Evolutionary conservation across 2,888 invertebrate species (phyloP).

Genomic region (Ophion costatus): DNA sequence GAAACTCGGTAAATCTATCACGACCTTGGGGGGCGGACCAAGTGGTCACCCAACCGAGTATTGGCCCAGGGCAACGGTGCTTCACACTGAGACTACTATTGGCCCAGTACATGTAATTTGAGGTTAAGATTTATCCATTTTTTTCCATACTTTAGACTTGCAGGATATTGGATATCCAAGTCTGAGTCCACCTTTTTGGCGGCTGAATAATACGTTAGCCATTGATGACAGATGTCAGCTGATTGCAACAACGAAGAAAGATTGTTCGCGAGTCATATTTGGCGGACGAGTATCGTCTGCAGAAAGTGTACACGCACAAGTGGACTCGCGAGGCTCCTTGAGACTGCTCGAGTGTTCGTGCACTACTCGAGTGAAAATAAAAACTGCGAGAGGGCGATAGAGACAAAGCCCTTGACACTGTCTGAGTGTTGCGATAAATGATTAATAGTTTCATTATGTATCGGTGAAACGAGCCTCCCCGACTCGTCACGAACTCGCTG

Average conservation of each 20-base stretch:
- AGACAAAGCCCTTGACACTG: conserved; percentile 64
- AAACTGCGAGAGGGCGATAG: conserved; percentile 24
- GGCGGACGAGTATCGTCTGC: conserved; percentile 45
- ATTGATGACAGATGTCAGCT: not conserved
- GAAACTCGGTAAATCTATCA: too few species aligned
- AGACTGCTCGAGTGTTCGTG: conserved; percentile 54
- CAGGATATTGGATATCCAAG: not conserved
- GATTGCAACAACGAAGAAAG: conserved; percentile 25
- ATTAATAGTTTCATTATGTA: conserved; percentile 69
- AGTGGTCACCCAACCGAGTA: too few species aligned
- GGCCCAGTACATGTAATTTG: too few species aligned
- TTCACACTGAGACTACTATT: too few species aligned
- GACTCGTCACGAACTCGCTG: conserved; percentile 9
- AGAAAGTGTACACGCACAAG: conserved; percentile 30
- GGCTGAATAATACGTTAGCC: not conserved
- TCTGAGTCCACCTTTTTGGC: not conserved
- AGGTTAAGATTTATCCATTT: too few species aligned
- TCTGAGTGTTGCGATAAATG: conserved; percentile 69
- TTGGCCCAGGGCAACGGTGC: too few species aligned
- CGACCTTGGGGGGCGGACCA: too few species aligned
- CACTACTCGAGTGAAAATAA: conserved; percentile 60
- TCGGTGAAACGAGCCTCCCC: conserved; percentile 55
- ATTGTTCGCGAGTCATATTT: conserved; percentile 48
- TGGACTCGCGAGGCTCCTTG: conserved; percentile 52
- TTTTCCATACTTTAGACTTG: too few species aligned